Conservation (phyloP, 2,888 invertebrate species). For the Pandemis cinnamomeana region DNA sequence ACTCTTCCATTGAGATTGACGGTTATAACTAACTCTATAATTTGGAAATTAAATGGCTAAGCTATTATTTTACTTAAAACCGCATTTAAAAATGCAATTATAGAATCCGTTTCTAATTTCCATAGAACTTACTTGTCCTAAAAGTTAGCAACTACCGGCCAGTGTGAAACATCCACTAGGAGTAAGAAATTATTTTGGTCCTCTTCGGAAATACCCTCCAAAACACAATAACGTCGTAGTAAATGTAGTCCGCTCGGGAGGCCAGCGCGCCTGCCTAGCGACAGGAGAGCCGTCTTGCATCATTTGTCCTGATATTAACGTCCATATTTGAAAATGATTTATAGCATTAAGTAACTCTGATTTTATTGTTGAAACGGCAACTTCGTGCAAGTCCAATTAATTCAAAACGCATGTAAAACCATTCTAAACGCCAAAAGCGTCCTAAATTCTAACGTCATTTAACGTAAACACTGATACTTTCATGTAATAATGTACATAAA, state of each 20-base stretch:
- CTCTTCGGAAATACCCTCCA: constrained; percentile 78
- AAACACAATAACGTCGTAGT: constrained; percentile 75
- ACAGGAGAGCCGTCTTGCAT: constrained; percentile 76
- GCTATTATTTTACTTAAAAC: constrained; percentile 39
- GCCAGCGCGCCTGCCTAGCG: constrained; percentile 59
- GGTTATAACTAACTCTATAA: constrained; percentile 47
- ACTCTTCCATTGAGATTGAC: constrained; percentile 55
- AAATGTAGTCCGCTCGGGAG: constrained; percentile 72
- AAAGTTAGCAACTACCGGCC: constrained; percentile 77
- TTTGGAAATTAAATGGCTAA: constrained; percentile 55
- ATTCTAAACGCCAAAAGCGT: constrained; percentile 54
- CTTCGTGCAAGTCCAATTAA: constrained; percentile 59
- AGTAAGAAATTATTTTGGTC: constrained; percentile 76
- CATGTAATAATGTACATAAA: constrained; percentile 57
- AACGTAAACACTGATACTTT: constrained; percentile 54
- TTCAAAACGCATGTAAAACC: constrained; percentile 37
- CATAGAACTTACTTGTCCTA: constrained; percentile 63
- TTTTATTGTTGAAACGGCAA: constrained; percentile 59
- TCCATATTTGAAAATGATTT: constrained; percentile 82
- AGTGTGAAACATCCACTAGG: constrained; percentile 81
- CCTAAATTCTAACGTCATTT: constrained; percentile 51
- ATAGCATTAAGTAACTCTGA: constrained; percentile 76
- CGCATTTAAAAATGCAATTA: constrained; percentile 51
- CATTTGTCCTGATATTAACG: constrained; percentile 81
- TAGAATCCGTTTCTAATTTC: constrained; percentile 64